phyloP scores from a whole-genome alignment of 2,797 vertebrate genomes.

The Morelia viridis region DNA sequence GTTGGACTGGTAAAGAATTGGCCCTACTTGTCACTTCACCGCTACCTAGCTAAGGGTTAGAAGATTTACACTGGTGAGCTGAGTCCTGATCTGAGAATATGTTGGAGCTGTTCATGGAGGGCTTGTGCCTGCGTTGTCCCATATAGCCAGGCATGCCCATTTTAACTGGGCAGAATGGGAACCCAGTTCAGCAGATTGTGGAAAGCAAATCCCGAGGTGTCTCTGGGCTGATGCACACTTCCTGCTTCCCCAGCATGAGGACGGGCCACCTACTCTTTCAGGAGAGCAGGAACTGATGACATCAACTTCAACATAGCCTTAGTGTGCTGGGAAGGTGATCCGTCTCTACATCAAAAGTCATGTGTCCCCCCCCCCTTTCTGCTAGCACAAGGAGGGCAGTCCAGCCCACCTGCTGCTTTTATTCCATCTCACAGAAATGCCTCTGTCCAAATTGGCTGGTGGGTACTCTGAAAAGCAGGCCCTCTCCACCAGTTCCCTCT shows the following conservation, averaged over 20 bases:
- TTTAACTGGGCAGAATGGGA: neutral
- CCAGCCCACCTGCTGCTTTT: neutral
- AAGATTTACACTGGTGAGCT: neutral
- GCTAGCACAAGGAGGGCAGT: neutral
- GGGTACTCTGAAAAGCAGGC: neutral
- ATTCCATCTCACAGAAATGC: neutral
- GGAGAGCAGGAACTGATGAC: neutral
- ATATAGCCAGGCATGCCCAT: neutral
- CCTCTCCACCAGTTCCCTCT: neutral
- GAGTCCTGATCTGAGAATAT: neutral
- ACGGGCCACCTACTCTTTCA: neutral
- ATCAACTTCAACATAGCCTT: neutral
- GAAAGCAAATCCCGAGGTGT: neutral
- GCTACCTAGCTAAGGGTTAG: neutral
- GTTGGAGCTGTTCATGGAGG: neutral
- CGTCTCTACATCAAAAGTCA: neutral
- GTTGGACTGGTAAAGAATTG: neutral
- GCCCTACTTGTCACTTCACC: neutral
- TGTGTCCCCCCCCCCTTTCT: neutral
- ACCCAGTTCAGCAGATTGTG: neutral
- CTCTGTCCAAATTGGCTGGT: neutral
- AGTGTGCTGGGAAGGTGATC: neutral
- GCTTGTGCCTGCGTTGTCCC: neutral
- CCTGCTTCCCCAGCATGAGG: neutral
- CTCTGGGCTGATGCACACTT: neutral